Percentiles rank a stretch among this genome's conserved stretches.
Conservation (phyloP, 2,797 vertebrate genomes). For the Zenarchopterus dispar region DNA sequence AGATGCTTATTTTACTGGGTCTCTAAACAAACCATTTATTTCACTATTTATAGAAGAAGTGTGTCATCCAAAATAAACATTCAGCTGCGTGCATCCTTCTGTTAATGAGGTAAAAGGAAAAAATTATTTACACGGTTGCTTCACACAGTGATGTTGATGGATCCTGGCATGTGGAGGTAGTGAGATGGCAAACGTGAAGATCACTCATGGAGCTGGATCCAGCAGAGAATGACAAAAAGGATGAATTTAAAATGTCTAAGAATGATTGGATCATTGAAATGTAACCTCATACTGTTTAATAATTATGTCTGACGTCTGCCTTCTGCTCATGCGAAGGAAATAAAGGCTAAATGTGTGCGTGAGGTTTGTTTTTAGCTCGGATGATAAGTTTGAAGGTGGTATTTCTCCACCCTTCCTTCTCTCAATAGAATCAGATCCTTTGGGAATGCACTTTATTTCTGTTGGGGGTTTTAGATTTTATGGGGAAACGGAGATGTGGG, state of each 20-base stretch:
- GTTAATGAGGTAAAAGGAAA: neutral
- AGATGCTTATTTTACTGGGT: no score
- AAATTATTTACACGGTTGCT: neutral
- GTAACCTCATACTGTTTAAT: no score
- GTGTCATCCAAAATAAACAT: neutral
- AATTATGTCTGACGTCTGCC: neutral
- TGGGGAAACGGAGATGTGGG: slow-evolving; percentile 56
- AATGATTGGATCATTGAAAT: no score
- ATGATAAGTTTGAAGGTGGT: slow-evolving; percentile 37
- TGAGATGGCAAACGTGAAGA: no score
- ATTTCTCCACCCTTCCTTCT: slow-evolving; percentile 57
- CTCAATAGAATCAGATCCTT: slow-evolving; percentile 56
- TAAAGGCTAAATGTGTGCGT: neutral
- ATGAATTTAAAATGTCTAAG: no score
- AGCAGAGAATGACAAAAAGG: no score
- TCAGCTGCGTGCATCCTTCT: neutral
- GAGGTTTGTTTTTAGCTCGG: slow-evolving; percentile 19
- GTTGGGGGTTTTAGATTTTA: slow-evolving; percentile 43
- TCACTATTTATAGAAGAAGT: neutral
- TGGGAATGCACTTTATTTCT: slow-evolving; percentile 59
- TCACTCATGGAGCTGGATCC: no score
- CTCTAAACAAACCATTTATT: no score
- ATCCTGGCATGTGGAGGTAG: no score
- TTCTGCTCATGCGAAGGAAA: neutral
- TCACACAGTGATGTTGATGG: no score